Conservation (phyloP, 2,888 invertebrate species). For the Lasioglossum oenotherae region DNA sequence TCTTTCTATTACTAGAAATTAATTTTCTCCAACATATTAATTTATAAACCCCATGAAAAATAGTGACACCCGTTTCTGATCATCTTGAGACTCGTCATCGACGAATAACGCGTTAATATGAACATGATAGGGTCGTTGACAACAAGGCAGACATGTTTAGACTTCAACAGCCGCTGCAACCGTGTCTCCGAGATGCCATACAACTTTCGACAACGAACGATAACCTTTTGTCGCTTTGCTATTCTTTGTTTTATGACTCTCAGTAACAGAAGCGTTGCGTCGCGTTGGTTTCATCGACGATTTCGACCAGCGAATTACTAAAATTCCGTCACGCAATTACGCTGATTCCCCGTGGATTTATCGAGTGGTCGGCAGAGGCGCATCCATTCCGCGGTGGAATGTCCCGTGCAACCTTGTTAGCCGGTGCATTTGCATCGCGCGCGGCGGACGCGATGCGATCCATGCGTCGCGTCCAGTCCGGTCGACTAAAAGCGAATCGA, state of each 20-base stretch:
- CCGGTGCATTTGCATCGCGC: conserved; percentile 66
- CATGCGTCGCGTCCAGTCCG: conserved; percentile 29
- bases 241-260: background rate
- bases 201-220: background rate
- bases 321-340: conserved; percentile 69
- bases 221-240: background rate
- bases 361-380: conserved; percentile 61
- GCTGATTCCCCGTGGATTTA: conserved; percentile 72
- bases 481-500: conserved; percentile 48
- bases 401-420: conserved; percentile 75
- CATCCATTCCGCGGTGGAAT: conserved; percentile 63
- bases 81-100: too few species aligned
- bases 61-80: too few species aligned
- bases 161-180: background rate
- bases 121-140: background rate
- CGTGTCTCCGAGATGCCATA: background rate
- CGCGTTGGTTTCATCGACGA: background rate
- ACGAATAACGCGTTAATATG: too few species aligned
- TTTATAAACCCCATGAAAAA: too few species aligned
- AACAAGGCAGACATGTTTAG: background rate
- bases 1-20: too few species aligned
- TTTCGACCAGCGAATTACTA: conserved; percentile 47
- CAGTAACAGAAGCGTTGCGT: background rate
- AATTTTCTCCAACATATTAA: too few species aligned
- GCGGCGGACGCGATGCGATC: conserved; percentile 29